Evolutionary conservation across 2,113 vertebrate genomes (phyloP).

Genomic region (Clinocottus analis): DNA sequence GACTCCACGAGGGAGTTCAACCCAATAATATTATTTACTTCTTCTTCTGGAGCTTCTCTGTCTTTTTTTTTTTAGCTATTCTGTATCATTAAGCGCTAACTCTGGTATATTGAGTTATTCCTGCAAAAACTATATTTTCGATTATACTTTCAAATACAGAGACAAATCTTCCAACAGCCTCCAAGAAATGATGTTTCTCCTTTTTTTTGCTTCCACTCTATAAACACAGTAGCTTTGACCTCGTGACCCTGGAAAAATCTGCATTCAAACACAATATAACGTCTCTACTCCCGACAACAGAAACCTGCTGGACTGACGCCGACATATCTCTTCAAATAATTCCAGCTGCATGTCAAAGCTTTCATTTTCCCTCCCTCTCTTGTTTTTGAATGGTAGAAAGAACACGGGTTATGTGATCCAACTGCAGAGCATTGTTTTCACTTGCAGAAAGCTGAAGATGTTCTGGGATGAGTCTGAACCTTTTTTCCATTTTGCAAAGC

Average conservation of each 20-base stretch:
- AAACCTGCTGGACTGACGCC: not conserved
- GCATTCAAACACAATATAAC: constrained; percentile 21
- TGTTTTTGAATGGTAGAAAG: not conserved
- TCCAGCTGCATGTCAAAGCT: constrained; percentile 13
- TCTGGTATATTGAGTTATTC: not conserved
- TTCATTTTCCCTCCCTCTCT: not conserved
- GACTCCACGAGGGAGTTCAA: not conserved
- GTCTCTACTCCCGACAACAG: not conserved
- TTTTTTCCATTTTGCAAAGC: not conserved
- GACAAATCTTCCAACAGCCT: not conserved
- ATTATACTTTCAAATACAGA: not conserved
- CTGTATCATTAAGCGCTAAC: not conserved
- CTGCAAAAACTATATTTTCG: not conserved
- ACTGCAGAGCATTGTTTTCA: constrained; percentile 7
- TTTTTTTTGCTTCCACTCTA: constrained; percentile 15
- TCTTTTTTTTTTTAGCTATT: not conserved
- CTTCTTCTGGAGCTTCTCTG: not conserved
- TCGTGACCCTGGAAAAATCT: constrained; percentile 10
- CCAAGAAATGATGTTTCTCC: not conserved
- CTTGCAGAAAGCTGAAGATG: not conserved
- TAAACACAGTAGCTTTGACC: constrained; percentile 8
- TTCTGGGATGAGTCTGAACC: not conserved
- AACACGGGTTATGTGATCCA: not conserved
- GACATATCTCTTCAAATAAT: not conserved
- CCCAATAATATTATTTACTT: not conserved